Conservation (phyloP, 2,797 vertebrate genomes). For the Eulemur coronatus region DNA sequence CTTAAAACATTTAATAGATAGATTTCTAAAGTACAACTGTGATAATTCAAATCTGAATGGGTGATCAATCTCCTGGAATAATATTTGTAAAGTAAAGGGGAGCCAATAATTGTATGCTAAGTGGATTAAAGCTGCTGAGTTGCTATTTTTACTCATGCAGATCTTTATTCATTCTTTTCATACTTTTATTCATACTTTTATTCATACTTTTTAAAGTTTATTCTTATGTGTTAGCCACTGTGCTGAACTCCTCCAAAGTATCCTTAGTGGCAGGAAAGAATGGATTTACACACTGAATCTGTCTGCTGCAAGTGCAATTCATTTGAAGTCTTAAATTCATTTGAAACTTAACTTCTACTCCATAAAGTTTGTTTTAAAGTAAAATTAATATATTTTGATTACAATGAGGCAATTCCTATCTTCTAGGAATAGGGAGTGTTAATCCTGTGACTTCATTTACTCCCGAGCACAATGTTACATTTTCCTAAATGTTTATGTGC, state of each 20-base stretch:
- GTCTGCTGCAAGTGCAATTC: background rate
- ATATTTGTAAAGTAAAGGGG: background rate
- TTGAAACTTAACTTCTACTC: background rate
- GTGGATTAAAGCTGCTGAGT: background rate
- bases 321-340: background rate
- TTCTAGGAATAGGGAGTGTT: background rate
- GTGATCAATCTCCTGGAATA: background rate
- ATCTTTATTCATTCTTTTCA: background rate
- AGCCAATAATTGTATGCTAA: background rate
- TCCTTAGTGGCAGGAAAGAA: background rate
- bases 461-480: background rate
- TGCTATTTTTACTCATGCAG: background rate
- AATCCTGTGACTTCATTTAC: background rate
- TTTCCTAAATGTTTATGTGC: background rate
- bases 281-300: background rate
- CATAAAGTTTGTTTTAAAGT: constrained; percentile 1
- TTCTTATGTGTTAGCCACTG: background rate
- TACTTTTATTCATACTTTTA: too few relatives aligned
- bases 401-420: background rate
- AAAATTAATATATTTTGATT: background rate
- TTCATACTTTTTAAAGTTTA: background rate
- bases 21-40: background rate
- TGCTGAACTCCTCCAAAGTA: background rate
- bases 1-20: background rate
- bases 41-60: background rate